Conservation (phyloP, 1,140 invertebrate genomes). For the Dufourea novaeangliae region DNA sequence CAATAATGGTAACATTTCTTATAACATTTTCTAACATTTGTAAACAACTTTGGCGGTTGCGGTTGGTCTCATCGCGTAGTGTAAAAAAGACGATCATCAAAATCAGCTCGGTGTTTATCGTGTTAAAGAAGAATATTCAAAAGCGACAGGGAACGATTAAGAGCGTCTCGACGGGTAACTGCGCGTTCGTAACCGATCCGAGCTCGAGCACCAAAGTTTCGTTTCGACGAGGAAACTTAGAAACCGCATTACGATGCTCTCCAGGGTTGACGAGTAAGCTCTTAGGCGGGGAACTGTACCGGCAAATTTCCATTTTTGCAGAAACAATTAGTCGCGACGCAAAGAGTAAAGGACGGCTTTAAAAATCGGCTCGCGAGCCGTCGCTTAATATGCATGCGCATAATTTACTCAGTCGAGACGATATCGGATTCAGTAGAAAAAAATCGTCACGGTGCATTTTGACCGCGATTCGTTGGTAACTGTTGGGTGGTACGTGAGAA, state of each 20-base stretch:
- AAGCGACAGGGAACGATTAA: not conserved
- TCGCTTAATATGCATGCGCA: slow-evolving; percentile 46
- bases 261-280: not conserved
- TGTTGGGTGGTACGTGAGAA: not conserved
- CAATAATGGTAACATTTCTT: no score
- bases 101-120: no score
- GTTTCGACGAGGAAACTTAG: slow-evolving; percentile 21
- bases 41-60: no score
- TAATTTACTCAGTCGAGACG: not conserved
- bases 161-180: slow-evolving; percentile 17
- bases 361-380: slow-evolving; percentile 6
- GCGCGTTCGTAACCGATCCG: not conserved
- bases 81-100: no score
- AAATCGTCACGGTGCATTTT: not conserved
- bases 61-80: no score
- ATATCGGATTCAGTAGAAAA: slow-evolving; percentile 23
- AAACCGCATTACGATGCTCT: not conserved
- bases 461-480: not conserved
- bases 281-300: not conserved
- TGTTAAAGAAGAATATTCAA: not conserved
- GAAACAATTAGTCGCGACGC: slow-evolving; percentile 4
- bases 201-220: not conserved
- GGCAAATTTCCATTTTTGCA: slow-evolving; percentile 36
- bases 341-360: slow-evolving; percentile 1
- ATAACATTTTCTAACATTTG: no score